A percentile compares a stretch with the other conserved stretches of the same genome.
phyloP scores from a whole-genome alignment of 2,113 vertebrate species.

The Andinoacara biseriatus region DNA sequence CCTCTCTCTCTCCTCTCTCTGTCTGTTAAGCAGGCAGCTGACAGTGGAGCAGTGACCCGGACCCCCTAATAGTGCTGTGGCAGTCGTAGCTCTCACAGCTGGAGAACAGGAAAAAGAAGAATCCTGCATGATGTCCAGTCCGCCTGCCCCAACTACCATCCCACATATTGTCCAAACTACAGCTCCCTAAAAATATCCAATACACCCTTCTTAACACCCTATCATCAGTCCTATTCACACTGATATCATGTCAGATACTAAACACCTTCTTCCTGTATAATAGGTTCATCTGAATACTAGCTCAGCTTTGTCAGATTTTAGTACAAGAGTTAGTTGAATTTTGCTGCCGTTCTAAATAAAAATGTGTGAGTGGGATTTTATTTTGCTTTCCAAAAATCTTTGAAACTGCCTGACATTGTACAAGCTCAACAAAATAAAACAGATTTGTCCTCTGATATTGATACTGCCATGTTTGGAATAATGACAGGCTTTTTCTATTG shows the following conservation, averaged over 20 bases:
- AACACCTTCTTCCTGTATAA: constrained; percentile 40
- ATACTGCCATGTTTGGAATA: constrained; percentile 54
- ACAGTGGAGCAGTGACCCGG: constrained; percentile 73
- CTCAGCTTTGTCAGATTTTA: constrained; percentile 8
- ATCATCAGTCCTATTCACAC: constrained; percentile 39
- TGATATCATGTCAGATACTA: constrained; percentile 19
- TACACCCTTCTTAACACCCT: constrained; percentile 22
- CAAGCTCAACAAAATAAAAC: constrained; percentile 26
- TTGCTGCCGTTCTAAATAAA: neutral
- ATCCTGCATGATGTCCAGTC: constrained; percentile 48
- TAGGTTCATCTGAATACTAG: constrained; percentile 9
- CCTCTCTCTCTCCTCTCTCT: constrained; percentile 55
- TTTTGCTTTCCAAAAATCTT: constrained; percentile 14
- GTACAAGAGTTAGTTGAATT: neutral
- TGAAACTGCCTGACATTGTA: constrained; percentile 7
- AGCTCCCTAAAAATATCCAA: constrained; percentile 9
- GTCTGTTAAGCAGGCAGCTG: constrained; percentile 67
- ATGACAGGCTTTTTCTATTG: constrained; percentile 52
- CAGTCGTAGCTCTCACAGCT: constrained; percentile 67
- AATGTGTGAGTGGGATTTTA: neutral
- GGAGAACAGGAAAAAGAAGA: constrained; percentile 72
- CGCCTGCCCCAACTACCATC: constrained; percentile 14
- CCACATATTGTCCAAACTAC: constrained; percentile 16
- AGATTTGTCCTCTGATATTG: constrained; percentile 31
- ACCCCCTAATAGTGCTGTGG: constrained; percentile 73